A percentile compares a stretch with the other conserved stretches of the same genome.
Conservation (phyloP, 2,888 invertebrate genomes). For the Dryococelus australis region DNA sequence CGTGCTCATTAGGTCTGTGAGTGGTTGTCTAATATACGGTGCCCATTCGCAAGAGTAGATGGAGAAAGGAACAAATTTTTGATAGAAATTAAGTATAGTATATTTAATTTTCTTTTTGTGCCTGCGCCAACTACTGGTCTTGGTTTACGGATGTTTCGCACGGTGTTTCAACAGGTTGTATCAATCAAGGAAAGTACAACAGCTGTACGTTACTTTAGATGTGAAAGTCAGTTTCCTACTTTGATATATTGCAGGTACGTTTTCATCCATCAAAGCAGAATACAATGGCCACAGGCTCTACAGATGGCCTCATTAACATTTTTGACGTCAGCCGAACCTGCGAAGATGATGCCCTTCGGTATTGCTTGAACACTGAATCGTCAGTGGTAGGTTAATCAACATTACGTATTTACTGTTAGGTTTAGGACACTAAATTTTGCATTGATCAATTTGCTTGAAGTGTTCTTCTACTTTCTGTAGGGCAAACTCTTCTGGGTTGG, state of each 20-base stretch:
- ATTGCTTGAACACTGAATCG: constrained; percentile 80
- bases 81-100: too few relatives aligned
- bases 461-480: constrained; percentile 30
- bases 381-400: constrained; percentile 67
- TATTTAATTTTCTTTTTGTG: too few relatives aligned
- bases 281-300: constrained; percentile 75
- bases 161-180: too few relatives aligned
- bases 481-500: constrained; percentile 45
- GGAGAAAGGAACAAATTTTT: too few relatives aligned
- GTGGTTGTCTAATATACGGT: too few relatives aligned
- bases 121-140: too few relatives aligned
- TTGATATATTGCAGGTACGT: constrained; percentile 61
- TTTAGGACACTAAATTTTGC: background rate
- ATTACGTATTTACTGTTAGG: background rate
- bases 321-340: constrained; percentile 75
- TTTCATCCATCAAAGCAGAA: constrained; percentile 76
- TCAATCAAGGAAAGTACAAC: too few relatives aligned
- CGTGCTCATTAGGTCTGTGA: too few relatives aligned
- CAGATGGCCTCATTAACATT: constrained; percentile 85
- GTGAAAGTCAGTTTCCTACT: background rate
- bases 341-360: constrained; percentile 82
- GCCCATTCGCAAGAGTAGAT: too few relatives aligned
- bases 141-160: too few relatives aligned
- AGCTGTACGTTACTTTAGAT: background rate
- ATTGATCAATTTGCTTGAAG: background rate